Conservation (phyloP, 2,113 vertebrate species). For the Dasyurus viverrinus region DNA sequence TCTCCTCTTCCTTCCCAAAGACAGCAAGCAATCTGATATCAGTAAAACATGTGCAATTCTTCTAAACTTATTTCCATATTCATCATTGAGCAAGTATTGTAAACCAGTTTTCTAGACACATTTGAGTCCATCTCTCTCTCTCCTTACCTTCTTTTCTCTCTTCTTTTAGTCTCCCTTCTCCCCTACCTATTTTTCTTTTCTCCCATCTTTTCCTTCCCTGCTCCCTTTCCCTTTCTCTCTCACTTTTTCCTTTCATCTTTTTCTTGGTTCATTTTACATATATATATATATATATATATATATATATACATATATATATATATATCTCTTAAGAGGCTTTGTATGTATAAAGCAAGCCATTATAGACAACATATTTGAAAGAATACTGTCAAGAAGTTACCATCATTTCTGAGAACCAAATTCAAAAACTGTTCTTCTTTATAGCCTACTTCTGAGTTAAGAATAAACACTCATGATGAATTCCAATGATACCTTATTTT, state of each 20-base stretch:
- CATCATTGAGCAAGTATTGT: neutral
- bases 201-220: neutral
- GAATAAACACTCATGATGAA: neutral
- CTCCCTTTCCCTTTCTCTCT: neutral
- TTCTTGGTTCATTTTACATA: neutral
- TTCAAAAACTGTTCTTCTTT: conserved; percentile 32
- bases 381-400: conserved; percentile 17
- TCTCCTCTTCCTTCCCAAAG: too few relatives aligned
- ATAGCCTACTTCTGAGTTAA: neutral
- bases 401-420: conserved; percentile 21
- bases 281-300: neutral
- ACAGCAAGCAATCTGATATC: too few relatives aligned
- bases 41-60: too few relatives aligned
- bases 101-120: conserved; percentile 50
- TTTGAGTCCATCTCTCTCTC: neutral
- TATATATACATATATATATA: too few relatives aligned
- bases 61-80: too few relatives aligned
- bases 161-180: too few relatives aligned
- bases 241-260: neutral
- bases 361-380: conserved; percentile 28
- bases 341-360: conserved; percentile 17
- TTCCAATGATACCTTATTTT: conserved; percentile 32
- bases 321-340: conserved; percentile 5
- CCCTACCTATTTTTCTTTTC: neutral
- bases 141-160: neutral